Evolutionary conservation across 2,888 invertebrate genomes (phyloP).

Genomic region (Sthenelais limicola): DNA sequence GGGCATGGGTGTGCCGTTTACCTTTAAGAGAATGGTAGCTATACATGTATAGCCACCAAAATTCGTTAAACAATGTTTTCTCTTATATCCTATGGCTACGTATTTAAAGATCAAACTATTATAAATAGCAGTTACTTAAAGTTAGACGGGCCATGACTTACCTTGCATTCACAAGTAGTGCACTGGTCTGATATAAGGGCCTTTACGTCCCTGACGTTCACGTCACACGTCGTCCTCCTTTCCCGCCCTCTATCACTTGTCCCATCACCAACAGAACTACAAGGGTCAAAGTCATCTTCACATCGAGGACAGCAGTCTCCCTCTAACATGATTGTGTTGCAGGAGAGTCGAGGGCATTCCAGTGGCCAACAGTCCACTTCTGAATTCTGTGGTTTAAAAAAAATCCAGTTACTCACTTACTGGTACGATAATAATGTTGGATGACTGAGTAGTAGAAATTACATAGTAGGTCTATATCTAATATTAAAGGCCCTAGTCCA

Average conservation of each 20-base stretch:
- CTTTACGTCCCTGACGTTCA: conserved; percentile 53
- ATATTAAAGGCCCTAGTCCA: too few relatives aligned
- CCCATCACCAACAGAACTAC: conserved; percentile 52
- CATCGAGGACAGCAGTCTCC: conserved; percentile 83
- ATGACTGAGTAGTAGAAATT: too few relatives aligned
- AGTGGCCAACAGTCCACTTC: conserved; percentile 92
- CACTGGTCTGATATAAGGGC: conserved; percentile 59
- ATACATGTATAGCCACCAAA: neutral
- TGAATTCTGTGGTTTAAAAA: conserved; percentile 77
- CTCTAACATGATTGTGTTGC: conserved; percentile 78
- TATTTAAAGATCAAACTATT: neutral
- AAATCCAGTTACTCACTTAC: too few relatives aligned
- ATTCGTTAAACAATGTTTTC: neutral
- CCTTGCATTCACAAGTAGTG: conserved; percentile 67
- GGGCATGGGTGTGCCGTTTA: neutral
- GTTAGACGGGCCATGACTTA: conserved; percentile 46
- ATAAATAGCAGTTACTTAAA: neutral
- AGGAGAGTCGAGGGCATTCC: conserved; percentile 83
- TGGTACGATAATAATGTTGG: too few relatives aligned
- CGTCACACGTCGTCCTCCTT: conserved; percentile 31
- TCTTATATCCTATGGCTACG: neutral
- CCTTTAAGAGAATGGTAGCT: neutral
- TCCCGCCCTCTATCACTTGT: neutral
- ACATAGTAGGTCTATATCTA: too few relatives aligned
- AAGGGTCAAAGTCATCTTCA: conserved; percentile 74